A percentile compares a stretch with the other conserved stretches of the same genome.
phyloP scores from a whole-genome alignment of 1,140 invertebrate genomes.

The Bombus cullumanus region DNA sequence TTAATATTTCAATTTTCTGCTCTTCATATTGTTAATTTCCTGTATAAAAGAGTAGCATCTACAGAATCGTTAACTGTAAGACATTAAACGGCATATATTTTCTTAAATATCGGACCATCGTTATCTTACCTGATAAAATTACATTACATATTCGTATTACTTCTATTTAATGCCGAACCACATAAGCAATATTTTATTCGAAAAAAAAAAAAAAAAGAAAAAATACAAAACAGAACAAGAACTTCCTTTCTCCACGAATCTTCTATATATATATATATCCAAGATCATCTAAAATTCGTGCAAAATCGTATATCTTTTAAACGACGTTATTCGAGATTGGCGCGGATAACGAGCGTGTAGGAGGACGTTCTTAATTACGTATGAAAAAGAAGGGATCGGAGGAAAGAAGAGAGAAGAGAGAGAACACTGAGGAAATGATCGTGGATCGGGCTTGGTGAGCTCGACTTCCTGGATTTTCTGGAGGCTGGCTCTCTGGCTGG shows the following conservation, averaged over 20 bases:
- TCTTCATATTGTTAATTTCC: neutral
- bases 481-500: constrained; percentile 20
- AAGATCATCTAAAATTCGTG: neutral
- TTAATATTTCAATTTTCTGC: neutral
- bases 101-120: too few relatives aligned
- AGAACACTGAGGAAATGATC: neutral
- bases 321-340: neutral
- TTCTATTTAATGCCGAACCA: neutral
- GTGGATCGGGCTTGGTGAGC: neutral
- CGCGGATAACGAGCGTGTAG: neutral
- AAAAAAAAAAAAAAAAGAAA: neutral
- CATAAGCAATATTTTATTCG: neutral
- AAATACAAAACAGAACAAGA: neutral
- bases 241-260: neutral
- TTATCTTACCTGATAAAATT: too few relatives aligned
- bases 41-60: neutral
- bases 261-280: neutral
- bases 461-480: constrained; percentile 32
- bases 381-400: neutral
- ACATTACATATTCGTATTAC: too few relatives aligned
- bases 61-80: too few relatives aligned
- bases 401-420: neutral
- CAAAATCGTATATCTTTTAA: neutral
- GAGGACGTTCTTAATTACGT: constrained; percentile 18
- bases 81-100: too few relatives aligned